phyloP scores from a whole-genome alignment of 1,140 invertebrate genomes.

The Diabrotica virgifera region DNA sequence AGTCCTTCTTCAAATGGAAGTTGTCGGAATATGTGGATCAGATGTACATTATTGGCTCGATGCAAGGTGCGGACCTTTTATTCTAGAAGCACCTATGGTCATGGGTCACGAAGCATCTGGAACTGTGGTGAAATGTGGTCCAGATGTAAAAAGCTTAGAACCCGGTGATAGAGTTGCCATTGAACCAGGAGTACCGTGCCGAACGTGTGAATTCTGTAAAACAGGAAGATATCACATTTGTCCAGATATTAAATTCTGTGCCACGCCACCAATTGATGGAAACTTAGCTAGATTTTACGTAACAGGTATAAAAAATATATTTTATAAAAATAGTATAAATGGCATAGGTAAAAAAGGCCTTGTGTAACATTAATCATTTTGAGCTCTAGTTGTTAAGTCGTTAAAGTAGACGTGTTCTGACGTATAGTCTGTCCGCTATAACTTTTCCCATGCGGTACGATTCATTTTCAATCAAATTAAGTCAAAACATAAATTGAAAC shows the following conservation, averaged over 20 bases:
- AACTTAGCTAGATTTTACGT: slow-evolving; percentile 75
- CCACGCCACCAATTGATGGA: slow-evolving; percentile 85
- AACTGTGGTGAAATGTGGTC: slow-evolving; percentile 64
- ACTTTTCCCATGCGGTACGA: too few relatives aligned
- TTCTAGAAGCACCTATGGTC: slow-evolving; percentile 80
- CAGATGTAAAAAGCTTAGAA: slow-evolving; percentile 70
- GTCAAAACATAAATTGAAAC: too few relatives aligned
- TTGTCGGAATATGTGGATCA: slow-evolving; percentile 93
- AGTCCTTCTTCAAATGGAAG: slow-evolving; percentile 82
- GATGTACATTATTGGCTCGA: slow-evolving; percentile 87
- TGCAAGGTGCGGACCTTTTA: slow-evolving; percentile 80
- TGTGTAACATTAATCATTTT: too few relatives aligned
- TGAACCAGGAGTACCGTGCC: slow-evolving; percentile 87
- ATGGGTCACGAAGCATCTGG: slow-evolving; percentile 83
- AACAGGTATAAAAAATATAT: too few relatives aligned
- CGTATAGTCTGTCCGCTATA: too few relatives aligned
- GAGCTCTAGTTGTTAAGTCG: too few relatives aligned
- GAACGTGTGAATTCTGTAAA: slow-evolving; percentile 83
- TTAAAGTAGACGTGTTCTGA: too few relatives aligned
- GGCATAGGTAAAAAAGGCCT: too few relatives aligned
- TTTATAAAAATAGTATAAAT: too few relatives aligned
- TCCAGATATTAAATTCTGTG: slow-evolving; percentile 78
- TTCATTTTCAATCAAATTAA: too few relatives aligned
- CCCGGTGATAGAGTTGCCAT: slow-evolving; percentile 86
- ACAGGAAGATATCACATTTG: slow-evolving; percentile 90